Conservation (phyloP, 1,140 invertebrate genomes). For the Ganaspis sp. region DNA sequence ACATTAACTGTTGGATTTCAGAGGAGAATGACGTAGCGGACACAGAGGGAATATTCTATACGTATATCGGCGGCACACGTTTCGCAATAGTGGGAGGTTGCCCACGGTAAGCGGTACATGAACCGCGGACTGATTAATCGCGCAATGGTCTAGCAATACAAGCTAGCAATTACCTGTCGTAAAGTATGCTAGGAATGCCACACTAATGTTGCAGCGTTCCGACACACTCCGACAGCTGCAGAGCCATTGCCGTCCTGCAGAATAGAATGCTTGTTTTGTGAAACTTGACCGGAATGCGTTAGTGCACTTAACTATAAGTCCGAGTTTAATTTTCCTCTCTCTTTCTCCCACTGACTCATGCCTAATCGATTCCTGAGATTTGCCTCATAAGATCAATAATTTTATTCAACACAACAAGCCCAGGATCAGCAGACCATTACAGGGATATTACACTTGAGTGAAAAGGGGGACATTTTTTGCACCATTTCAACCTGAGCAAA, state of each 20-base stretch:
- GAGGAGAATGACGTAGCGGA: neutral
- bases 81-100: slow-evolving; percentile 27
- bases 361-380: slow-evolving; percentile 3
- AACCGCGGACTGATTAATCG: slow-evolving; percentile 22
- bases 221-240: slow-evolving; percentile 14
- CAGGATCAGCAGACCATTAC: neutral
- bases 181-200: slow-evolving; percentile 18
- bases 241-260: neutral
- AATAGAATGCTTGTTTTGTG: neutral
- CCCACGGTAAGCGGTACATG: slow-evolving; percentile 27
- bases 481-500: no score
- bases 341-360: slow-evolving; percentile 12
- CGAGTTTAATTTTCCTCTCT: slow-evolving; percentile 22
- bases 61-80: slow-evolving; percentile 24
- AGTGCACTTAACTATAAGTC: neutral
- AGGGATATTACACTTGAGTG: neutral
- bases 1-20: neutral
- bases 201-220: slow-evolving; percentile 22
- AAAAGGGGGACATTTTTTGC: neutral
- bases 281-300: slow-evolving; percentile 25
- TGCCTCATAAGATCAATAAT: slow-evolving; percentile 8
- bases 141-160: slow-evolving; percentile 25
- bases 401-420: neutral
- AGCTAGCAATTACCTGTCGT: slow-evolving; percentile 24
- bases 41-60: neutral